These are phyloP conservation scores for Therioaphis trifolii DNA, from an alignment of 2,888 invertebrate genomes.

Conservation along the genomic window DNA sequence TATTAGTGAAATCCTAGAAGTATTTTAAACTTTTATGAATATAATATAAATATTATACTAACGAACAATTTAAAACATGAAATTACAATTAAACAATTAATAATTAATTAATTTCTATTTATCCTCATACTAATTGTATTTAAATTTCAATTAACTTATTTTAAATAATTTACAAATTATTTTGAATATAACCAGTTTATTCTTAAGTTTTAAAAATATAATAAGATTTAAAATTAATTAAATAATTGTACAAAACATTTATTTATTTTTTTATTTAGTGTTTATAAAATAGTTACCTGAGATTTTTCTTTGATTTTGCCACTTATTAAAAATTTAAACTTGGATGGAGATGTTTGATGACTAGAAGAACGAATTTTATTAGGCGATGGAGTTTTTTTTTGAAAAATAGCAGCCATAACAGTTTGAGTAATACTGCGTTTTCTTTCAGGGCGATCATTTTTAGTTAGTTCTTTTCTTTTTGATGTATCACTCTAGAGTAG, in stretches of 20 bases:
- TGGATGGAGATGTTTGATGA: conserved; percentile 59
- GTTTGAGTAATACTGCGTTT: conserved; percentile 86
- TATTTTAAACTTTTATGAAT: no score
- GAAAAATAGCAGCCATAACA: conserved; percentile 81
- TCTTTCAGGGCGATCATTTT: conserved; percentile 74
- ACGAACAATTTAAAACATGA: no score
- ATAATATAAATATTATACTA: no score
- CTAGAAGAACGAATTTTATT: conserved; percentile 66
- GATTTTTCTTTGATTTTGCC: conserved; percentile 58
- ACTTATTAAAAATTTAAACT: conserved; percentile 56
- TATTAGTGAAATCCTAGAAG: no score
- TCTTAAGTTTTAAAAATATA: neutral
- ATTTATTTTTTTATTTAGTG: neutral
- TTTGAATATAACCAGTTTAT: neutral
- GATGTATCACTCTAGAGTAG: conserved; percentile 35
- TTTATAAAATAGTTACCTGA: conserved; percentile 37
- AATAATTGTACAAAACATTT: neutral
- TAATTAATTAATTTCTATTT: no score
- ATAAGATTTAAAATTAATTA: neutral
- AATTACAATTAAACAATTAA: no score
- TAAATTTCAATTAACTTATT: no score
- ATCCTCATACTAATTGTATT: no score
- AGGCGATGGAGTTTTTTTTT: conserved; percentile 73
- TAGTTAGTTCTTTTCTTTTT: conserved; percentile 39
- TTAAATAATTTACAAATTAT: neutral